Evolutionary conservation across 2,888 invertebrate genomes (phyloP).

Genomic region (Crematogaster levior): DNA sequence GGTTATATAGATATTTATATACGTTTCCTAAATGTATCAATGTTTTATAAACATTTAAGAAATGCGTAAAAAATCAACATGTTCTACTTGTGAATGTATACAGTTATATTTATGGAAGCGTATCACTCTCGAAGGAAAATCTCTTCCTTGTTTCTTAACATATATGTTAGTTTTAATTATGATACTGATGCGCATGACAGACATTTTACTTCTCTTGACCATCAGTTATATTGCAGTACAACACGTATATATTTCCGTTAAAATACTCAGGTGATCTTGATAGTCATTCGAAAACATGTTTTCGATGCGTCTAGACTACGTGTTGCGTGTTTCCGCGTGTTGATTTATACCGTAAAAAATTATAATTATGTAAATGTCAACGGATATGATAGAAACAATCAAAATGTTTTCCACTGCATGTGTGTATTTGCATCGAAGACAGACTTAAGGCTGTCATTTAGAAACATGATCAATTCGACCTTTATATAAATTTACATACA

Average conservation of each 20-base stretch:
- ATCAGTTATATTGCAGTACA: not conserved
- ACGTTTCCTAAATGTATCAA: too few species aligned
- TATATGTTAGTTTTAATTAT: slow-evolving; percentile 27
- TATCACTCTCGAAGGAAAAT: not conserved
- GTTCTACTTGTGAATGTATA: too few species aligned
- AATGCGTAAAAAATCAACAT: too few species aligned
- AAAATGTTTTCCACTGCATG: not conserved
- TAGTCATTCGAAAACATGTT: not conserved
- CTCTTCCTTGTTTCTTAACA: not conserved
- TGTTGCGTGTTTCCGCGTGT: slow-evolving; percentile 21
- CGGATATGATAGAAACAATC: not conserved
- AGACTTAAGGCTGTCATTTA: not conserved
- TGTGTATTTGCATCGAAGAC: not conserved
- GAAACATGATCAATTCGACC: not conserved
- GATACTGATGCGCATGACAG: slow-evolving; percentile 12
- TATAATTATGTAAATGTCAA: slow-evolving; percentile 21
- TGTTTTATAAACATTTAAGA: too few species aligned
- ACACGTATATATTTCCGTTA: slow-evolving; percentile 34
- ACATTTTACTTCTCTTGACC: slow-evolving; percentile 9
- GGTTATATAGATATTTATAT: too few species aligned
- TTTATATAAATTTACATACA: not conserved
- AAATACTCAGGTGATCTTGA: slow-evolving; percentile 18
- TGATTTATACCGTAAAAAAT: slow-evolving; percentile 28
- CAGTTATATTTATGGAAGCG: slow-evolving; percentile 1
- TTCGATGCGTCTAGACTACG: not conserved